Percentiles rank a stretch among this genome's conserved stretches.
Evolutionary conservation across 2,888 invertebrate species (phyloP).

Genomic region (Brachyptera risi): DNA sequence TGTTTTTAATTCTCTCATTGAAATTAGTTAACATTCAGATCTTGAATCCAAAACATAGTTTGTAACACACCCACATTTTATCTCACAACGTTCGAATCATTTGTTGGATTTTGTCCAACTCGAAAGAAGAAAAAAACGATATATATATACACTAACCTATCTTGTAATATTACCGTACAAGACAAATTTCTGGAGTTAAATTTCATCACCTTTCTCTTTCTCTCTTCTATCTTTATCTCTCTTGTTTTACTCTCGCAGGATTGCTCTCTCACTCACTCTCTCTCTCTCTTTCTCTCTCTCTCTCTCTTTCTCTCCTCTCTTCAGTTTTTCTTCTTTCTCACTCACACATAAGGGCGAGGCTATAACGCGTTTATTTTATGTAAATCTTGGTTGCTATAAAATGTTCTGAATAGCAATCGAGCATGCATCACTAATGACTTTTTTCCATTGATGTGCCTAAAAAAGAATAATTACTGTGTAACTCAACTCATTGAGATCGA

Average conservation of each 20-base stretch:
- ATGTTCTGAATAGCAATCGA: not conserved
- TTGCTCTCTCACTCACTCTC: too few species aligned
- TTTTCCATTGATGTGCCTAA: slow-evolving; percentile 11
- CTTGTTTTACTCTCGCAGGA: too few species aligned
- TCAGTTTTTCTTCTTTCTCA: not conserved
- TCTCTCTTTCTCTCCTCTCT: not conserved
- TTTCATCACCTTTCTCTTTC: too few species aligned
- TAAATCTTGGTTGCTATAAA: not conserved
- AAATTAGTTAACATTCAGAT: not conserved
- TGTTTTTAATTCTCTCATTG: not conserved
- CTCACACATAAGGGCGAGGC: slow-evolving; percentile 2
- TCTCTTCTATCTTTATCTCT: too few species aligned
- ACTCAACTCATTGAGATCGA: too few species aligned
- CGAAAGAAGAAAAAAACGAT: not conserved
- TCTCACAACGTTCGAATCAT: not conserved
- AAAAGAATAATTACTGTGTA: slow-evolving; percentile 8
- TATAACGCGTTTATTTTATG: slow-evolving; percentile 1
- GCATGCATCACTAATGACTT: slow-evolving; percentile 14
- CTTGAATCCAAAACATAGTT: not conserved
- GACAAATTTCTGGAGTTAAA: not conserved
- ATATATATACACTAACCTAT: not conserved
- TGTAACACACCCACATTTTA: slow-evolving; percentile 1
- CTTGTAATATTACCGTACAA: not conserved
- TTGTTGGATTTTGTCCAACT: not conserved
- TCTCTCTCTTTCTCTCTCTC: too few species aligned